Evolutionary conservation across 2,888 invertebrate species (phyloP).

Genomic region (Apamea sordens): DNA sequence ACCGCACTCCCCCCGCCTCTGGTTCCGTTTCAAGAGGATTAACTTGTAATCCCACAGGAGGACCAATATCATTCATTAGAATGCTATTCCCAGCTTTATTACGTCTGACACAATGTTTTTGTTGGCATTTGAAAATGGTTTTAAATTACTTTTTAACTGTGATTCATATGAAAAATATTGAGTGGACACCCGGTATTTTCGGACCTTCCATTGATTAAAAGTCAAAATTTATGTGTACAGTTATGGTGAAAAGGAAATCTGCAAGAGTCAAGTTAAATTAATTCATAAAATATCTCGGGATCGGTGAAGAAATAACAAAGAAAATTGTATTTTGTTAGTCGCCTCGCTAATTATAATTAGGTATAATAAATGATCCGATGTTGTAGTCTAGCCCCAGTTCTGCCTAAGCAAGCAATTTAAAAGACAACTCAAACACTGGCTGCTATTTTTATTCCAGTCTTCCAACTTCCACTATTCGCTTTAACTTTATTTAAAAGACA

Average conservation of each 20-base stretch:
- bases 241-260: constrained; percentile 17
- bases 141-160: constrained; percentile 80
- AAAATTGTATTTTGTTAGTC: constrained; percentile 52
- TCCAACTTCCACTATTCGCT: constrained; percentile 52
- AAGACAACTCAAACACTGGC: constrained; percentile 61
- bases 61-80: constrained; percentile 88
- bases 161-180: constrained; percentile 71
- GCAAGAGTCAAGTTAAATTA: constrained; percentile 25
- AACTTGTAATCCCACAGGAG: constrained; percentile 88
- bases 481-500: constrained; percentile 58
- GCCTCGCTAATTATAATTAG: constrained; percentile 61
- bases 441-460: constrained; percentile 60
- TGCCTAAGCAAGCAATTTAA: constrained; percentile 62
- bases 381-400: constrained; percentile 51
- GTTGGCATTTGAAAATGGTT: constrained; percentile 77
- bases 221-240: constrained; percentile 26
- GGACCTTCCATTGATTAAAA: constrained; percentile 32
- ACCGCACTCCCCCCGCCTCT: constrained; percentile 68
- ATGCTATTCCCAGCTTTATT: constrained; percentile 87
- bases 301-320: constrained; percentile 42
- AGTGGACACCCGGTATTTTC: constrained; percentile 44
- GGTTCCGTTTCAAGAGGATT: constrained; percentile 87
- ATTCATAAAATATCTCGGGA: constrained; percentile 23
- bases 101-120: constrained; percentile 78
- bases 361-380: constrained; percentile 57